These are phyloP conservation scores for Babyrousa celebensis DNA, from an alignment of 2,797 vertebrate species.

Conservation along the genomic window DNA sequence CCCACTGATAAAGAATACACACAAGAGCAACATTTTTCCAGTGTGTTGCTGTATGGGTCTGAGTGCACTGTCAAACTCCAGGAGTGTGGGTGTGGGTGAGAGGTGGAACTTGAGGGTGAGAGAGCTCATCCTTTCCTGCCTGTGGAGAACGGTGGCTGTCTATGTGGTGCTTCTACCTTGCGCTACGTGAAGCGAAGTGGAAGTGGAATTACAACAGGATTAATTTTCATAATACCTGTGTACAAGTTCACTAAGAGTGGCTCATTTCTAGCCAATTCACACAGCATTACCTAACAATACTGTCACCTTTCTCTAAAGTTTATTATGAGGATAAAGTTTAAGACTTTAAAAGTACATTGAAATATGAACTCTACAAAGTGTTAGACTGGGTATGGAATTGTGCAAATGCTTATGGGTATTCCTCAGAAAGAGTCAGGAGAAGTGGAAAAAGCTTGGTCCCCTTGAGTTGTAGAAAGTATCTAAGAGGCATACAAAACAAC, in stretches of 20 bases:
- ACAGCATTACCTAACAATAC: background rate
- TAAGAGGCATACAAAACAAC: background rate
- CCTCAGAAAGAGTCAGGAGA: background rate
- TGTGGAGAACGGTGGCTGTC: background rate
- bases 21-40: constrained; percentile 24
- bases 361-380: background rate
- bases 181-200: background rate
- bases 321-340: background rate
- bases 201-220: background rate
- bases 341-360: constrained; percentile 28
- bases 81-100: background rate
- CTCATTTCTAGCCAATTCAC: background rate
- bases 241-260: background rate
- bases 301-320: background rate
- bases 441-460: background rate
- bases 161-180: background rate
- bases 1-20: constrained; percentile 41
- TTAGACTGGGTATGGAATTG: background rate
- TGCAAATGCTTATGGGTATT: background rate
- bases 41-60: background rate
- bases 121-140: background rate
- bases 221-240: background rate
- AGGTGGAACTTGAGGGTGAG: background rate
- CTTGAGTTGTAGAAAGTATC: background rate
- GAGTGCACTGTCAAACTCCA: background rate